Base-by-base conservation (phyloP, 1,140 invertebrate genomes). In the Brachionus sp. region DNA sequence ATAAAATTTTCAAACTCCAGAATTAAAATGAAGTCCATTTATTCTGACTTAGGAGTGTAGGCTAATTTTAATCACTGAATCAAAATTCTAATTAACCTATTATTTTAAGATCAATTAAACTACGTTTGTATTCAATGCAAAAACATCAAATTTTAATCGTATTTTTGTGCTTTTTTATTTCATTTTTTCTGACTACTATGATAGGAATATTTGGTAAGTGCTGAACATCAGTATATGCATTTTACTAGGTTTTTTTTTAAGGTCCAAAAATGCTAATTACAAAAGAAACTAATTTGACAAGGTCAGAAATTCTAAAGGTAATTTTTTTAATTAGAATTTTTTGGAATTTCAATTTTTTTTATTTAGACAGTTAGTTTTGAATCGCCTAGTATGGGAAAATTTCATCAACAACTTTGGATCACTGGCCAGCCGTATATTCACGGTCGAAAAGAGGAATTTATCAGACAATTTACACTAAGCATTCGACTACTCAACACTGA, bases 381-480 rank as follows among this genome's bases (percentile, higher is more conserved):
- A 86, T 95, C 93, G 6, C 94, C 95, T 0, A 88, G 92, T 12
- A 89, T 97, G 86, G 93, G 94, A 5, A 93, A 94, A 0, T 96
- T 96, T 85, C 93, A 93, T 83, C 95, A 98, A 88, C 95, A 98
- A 87, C 87, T 98, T 70, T 98, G 96, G 95, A 89, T 98, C 0
- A 93, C 95, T 73, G 93, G 93, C 39, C 93, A 94, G 87, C 37
- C 80, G 16, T n/a, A 35, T 29, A 66, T 80, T n/a, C 13, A 57
- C 0, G 62, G 37, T 33, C 19, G 77, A 37, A 80, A 80, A 80
- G 62, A 66, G 7, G 50, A 80, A 57, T 62, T 80, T 62, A 16
- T 37, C 19, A 80, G 57, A 23, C n/a, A 80, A 12, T 62, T 80
- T 44, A 44, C 16, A 25, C 13, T 80, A 23, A 66, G 39, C 13